phyloP scores from a whole-genome alignment of 2,113 vertebrate genomes.

The Equus przewalskii region DNA sequence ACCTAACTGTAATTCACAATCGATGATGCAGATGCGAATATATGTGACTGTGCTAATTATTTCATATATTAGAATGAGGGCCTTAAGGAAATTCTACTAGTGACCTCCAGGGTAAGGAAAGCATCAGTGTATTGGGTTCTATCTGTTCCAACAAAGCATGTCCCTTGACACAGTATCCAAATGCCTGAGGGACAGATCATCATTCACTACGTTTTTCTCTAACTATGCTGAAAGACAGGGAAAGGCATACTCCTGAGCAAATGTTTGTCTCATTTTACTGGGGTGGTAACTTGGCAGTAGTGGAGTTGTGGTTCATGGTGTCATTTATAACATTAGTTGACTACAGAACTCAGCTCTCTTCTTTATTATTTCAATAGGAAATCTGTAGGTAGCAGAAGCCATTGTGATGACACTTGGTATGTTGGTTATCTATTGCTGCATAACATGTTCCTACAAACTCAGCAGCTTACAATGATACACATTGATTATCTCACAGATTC shows the following conservation, averaged over 20 bases:
- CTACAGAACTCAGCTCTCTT: background rate
- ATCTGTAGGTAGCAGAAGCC: background rate
- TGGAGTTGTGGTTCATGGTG: background rate
- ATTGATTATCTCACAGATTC: background rate
- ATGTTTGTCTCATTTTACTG: background rate
- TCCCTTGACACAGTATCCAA: background rate
- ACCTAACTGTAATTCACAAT: background rate
- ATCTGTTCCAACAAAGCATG: constrained; percentile 11
- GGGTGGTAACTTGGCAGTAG: background rate
- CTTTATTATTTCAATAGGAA: background rate
- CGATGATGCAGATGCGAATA: background rate
- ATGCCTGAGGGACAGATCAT: background rate
- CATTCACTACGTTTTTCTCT: background rate
- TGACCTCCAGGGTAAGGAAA: background rate
- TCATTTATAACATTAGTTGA: background rate
- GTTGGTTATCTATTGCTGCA: background rate
- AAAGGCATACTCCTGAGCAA: background rate
- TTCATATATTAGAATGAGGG: background rate
- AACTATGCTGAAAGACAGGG: background rate
- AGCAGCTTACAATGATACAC: background rate
- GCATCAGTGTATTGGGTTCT: background rate
- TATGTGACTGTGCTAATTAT: background rate
- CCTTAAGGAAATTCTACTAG: background rate
- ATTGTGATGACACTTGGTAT: background rate
- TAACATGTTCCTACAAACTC: background rate